Base-by-base conservation (phyloP, 2,797 vertebrate species). In the Decapterus maruadsi region DNA sequence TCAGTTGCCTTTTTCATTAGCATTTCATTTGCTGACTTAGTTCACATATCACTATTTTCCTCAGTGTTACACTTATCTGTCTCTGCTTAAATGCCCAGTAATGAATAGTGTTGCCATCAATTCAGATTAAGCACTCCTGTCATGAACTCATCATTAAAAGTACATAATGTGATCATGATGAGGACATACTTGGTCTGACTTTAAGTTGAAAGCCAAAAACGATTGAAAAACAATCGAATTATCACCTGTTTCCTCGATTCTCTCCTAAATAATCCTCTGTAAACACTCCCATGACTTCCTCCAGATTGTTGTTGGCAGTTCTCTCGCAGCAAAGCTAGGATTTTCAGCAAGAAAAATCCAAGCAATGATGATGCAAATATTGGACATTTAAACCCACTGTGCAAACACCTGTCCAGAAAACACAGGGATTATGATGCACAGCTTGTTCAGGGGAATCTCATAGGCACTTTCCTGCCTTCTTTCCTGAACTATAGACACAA, bases 311-410 rank as follows among this genome's bases (percentile, higher is more conserved):
- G 40, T 45, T 65, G 42, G 46, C 67, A 68, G 48, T 65, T 38
- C 58, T 65, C 61, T 75, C 16, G 5, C 62, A 59, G 48, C 31
- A 38, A 36, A 66, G 68, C 53, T 66, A 36, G 63, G 17, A 74
- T 58, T 81, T 73, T 43, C 63, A 66, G 20, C 38, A 6, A 54
- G 54, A 20, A 34, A 76, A 81, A 80, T 81, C 63, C 57, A 65
- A n/a, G 63, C 62, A 68, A 71, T 80, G 66, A 80, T 78, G 57
- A 83, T 72, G 75, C 68, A 82, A 85, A 81, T 84, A 80, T 76
- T 80, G 59, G 22, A 65, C 72, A 60, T 72, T 88, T 77, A 69
- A 34, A 83, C 40, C 55, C 66, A 72, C 13, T 0, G 56, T 48
- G 14, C 55, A 80, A 88, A 72, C 74, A 81, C 76, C 78, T 85